Evolutionary conservation across 2,888 invertebrate species (phyloP).

Genomic region (Spisula solida): DNA sequence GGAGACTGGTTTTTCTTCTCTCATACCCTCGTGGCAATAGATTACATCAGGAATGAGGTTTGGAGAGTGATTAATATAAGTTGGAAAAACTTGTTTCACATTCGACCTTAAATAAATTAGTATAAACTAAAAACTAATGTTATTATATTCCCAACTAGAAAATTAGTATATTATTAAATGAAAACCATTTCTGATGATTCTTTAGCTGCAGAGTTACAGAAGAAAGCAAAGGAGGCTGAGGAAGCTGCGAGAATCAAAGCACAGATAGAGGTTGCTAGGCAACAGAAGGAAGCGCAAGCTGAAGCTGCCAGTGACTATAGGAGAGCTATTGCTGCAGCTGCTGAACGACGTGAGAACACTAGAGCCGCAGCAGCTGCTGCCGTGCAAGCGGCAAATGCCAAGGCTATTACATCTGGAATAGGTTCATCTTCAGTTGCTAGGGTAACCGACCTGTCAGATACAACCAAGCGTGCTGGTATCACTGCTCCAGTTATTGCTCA

Average conservation of each 20-base stretch:
- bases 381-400: constrained; percentile 13
- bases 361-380: constrained; percentile 18
- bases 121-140: too few species aligned
- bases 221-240: constrained; percentile 28
- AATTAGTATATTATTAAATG: too few species aligned
- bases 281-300: background rate
- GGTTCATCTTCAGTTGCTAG: background rate
- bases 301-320: background rate
- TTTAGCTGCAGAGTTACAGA: constrained; percentile 19
- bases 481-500: constrained; percentile 16
- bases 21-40: too few species aligned
- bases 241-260: background rate
- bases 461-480: background rate
- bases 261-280: background rate
- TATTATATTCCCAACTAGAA: too few species aligned
- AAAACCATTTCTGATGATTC: too few species aligned
- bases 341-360: background rate
- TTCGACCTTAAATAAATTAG: too few species aligned
- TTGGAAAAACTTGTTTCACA: too few species aligned
- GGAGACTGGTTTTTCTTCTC: too few species aligned
- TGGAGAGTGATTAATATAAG: too few species aligned
- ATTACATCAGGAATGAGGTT: too few species aligned
- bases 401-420: background rate
- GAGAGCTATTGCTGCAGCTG: background rate
- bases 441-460: background rate